Base-by-base conservation (phyloP, 1,140 invertebrate species). In the Drosophila biarmipes region DNA sequence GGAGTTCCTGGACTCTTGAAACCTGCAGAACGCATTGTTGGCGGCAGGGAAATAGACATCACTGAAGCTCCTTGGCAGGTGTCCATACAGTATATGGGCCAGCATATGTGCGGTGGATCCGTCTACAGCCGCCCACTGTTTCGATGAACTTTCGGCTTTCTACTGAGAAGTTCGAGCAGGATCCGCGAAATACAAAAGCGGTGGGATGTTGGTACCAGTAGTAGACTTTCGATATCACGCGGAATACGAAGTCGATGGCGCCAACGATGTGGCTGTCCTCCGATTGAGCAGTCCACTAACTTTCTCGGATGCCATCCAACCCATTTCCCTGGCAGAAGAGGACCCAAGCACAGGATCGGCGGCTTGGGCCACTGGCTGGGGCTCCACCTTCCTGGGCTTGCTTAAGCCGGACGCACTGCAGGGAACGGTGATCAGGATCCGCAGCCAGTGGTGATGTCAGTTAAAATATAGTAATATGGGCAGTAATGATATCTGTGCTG, bases 101-200 rank as follows among this genome's bases (percentile, higher is more conserved):
- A 67, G 24, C 90, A 91, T 46, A n/a, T 7, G 5, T 95, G 94
- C 71, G 94, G 94, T 8, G 94, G 93, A n/a, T 92, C 93, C 6
- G 92, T 95, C 59, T 92, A 94, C 52, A 91, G 94, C 94, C 29
- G 94, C 93, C 17, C 94, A 95, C 75, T 95, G 94, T 63, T 10
- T 76, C 10, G 14, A 46, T 0, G 0, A 35, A 4, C 10, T 11
- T 3, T 3, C 3, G 15, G 4, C 6, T 8, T 1, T 8, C 2
- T 0, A 10, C 12, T 2, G 64, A 0, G 1, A 17, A 15, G 34
- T 81, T 19, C 61, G 73, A 6, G 72, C 49, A 1, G 78, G 78
- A 42, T 66, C 76, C 37, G n/a, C 31, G 6, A 5, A 5, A 10
- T 27, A 4, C 27, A 43, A 6, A 14, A 54, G 17, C 4, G 66